Percentiles rank a stretch among this genome's conserved stretches.
phyloP scores from a whole-genome alignment of 1,140 invertebrate genomes.

The Saccostrea glomerata region DNA sequence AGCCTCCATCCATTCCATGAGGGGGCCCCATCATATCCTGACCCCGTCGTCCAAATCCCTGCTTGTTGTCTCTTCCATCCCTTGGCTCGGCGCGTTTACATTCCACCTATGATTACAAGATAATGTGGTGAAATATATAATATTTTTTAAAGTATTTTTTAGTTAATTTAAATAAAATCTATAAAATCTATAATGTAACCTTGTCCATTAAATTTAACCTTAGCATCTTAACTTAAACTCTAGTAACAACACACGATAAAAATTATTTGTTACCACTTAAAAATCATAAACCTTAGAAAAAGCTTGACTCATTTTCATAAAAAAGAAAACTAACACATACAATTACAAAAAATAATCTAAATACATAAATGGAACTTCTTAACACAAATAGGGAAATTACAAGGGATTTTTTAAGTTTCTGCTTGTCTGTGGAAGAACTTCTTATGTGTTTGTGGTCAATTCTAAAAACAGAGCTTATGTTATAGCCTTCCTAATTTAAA shows the following conservation, averaged over 20 bases:
- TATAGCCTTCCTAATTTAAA: no score
- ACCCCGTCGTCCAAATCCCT: slow-evolving; percentile 18
- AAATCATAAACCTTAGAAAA: no score
- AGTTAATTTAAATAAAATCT: not conserved
- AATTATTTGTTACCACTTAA: no score
- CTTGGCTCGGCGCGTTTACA: slow-evolving; percentile 53
- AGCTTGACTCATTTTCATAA: not conserved
- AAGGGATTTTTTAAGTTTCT: not conserved
- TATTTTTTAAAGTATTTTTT: no score
- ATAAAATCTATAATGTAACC: not conserved
- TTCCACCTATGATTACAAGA: slow-evolving; percentile 42
- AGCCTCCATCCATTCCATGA: slow-evolving; percentile 48
- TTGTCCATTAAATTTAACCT: not conserved
- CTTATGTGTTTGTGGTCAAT: no score
- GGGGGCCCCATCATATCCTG: slow-evolving; percentile 11
- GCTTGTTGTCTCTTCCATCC: slow-evolving; percentile 36
- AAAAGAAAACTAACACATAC: not conserved
- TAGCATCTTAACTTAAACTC: not conserved
- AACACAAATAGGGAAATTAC: no score
- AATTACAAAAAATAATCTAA: not conserved
- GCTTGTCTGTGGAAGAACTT: not conserved
- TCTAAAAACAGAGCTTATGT: no score
- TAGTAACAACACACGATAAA: not conserved
- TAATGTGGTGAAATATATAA: not conserved
- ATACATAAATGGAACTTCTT: no score